phyloP scores from a whole-genome alignment of 2,797 vertebrate species.

The Novumbra hubbsi region DNA sequence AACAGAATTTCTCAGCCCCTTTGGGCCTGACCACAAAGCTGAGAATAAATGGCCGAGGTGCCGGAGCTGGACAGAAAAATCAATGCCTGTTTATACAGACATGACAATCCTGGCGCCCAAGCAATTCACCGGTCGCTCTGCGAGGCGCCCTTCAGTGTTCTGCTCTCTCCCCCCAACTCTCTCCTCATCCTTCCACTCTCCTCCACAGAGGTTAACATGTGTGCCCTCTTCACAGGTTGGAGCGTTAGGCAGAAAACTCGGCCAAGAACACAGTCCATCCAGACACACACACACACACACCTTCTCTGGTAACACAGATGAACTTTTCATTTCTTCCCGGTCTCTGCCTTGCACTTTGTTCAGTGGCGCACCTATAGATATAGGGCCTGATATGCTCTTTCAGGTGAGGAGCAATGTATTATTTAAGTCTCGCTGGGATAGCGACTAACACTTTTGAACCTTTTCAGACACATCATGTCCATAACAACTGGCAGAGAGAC shows the following conservation, averaged over 20 bases:
- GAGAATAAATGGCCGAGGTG: slow-evolving; percentile 99
- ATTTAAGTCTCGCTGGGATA: too few relatives aligned
- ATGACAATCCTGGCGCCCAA: slow-evolving; percentile 84
- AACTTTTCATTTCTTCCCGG: too few relatives aligned
- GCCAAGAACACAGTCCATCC: background rate
- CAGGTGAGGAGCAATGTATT: too few relatives aligned
- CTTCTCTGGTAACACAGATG: background rate
- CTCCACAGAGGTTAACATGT: slow-evolving; percentile 57
- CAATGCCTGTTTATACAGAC: slow-evolving; percentile 99
- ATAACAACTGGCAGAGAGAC: too few relatives aligned
- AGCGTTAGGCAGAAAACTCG: slow-evolving; percentile 36
- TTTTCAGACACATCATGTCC: too few relatives aligned
- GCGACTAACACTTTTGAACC: too few relatives aligned
- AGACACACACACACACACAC: background rate
- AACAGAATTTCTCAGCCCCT: slow-evolving; percentile 99
- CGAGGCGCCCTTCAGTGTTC: slow-evolving; percentile 41
- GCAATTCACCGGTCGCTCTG: slow-evolving; percentile 55
- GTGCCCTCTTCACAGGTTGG: slow-evolving; percentile 49
- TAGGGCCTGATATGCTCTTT: too few relatives aligned
- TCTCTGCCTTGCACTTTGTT: too few relatives aligned
- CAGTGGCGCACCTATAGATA: too few relatives aligned
- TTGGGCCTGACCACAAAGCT: slow-evolving; percentile 98
- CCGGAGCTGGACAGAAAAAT: slow-evolving; percentile 99
- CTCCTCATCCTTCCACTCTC: slow-evolving; percentile 36
- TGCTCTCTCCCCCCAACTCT: slow-evolving; percentile 39